A percentile compares a stretch with the other conserved stretches of the same genome.
These are phyloP conservation scores for Mungos mungo DNA, from an alignment of 2,113 vertebrate genomes.

Conservation along the genomic window DNA sequence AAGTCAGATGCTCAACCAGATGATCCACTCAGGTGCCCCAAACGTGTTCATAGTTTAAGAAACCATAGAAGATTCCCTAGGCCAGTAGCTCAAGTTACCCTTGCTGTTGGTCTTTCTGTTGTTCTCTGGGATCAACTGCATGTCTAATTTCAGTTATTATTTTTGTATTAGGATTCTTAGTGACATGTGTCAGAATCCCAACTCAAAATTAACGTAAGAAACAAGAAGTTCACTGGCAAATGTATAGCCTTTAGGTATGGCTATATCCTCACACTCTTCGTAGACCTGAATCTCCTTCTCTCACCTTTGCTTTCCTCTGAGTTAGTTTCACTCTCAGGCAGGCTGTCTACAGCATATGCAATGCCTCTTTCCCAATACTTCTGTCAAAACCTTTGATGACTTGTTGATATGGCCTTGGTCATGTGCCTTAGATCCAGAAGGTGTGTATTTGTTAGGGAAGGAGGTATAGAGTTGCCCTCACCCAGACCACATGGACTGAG, in stretches of 20 bases:
- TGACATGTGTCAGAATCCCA: slow-evolving; percentile 21
- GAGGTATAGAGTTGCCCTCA: background rate
- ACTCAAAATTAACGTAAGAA: slow-evolving; percentile 45
- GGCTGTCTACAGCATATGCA: background rate
- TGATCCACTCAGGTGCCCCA: background rate
- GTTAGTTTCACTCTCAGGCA: slow-evolving; percentile 13
- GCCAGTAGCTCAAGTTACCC: background rate
- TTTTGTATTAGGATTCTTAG: slow-evolving; percentile 43
- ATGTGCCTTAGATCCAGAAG: slow-evolving; percentile 17
- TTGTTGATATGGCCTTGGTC: background rate
- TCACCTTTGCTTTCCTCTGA: slow-evolving; percentile 33
- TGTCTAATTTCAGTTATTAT: slow-evolving; percentile 24
- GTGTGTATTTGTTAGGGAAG: background rate
- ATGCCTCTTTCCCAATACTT: background rate
- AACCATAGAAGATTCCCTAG: slow-evolving; percentile 7
- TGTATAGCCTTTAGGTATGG: slow-evolving; percentile 10
- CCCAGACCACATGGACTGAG: background rate
- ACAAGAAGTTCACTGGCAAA: slow-evolving; percentile 32
- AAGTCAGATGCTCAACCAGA: no score
- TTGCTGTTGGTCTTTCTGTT: slow-evolving; percentile 39
- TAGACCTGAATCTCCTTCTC: background rate
- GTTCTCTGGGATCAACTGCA: slow-evolving; percentile 25
- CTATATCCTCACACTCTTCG: background rate
- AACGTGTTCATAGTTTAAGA: background rate
- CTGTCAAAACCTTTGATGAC: slow-evolving; percentile 9